phyloP scores from a whole-genome alignment of 2,113 vertebrate species.

The Daphoenositta chrysoptera region DNA sequence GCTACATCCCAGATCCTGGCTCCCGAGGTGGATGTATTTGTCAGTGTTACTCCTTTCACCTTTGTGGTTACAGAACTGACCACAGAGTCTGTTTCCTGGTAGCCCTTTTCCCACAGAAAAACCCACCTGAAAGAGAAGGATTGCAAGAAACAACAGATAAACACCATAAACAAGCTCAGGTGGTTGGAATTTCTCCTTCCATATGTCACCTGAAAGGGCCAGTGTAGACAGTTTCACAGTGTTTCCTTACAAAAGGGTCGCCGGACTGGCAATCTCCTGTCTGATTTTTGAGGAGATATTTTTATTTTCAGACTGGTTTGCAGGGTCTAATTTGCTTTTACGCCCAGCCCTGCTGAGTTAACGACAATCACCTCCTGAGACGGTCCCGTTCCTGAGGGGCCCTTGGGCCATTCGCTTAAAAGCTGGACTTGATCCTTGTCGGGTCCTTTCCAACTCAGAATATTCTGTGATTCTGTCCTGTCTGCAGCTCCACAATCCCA shows the following conservation, averaged over 20 bases:
- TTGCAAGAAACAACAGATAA: neutral
- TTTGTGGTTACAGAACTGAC: slow-evolving; percentile 83
- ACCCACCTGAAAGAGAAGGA: slow-evolving; percentile 80
- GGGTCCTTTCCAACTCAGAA: neutral
- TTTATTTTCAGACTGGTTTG: neutral
- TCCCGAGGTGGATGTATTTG: slow-evolving; percentile 75
- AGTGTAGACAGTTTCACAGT: neutral
- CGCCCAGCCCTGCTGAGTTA: rapidly evolving
- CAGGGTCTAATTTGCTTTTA: no score
- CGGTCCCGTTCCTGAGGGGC: rapidly evolving
- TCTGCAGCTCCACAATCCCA: neutral
- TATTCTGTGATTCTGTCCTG: neutral
- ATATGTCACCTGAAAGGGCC: neutral
- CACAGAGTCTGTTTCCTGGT: slow-evolving; percentile 84
- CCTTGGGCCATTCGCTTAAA: neutral
- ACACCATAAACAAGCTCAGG: neutral
- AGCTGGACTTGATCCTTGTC: neutral
- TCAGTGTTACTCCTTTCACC: slow-evolving; percentile 80
- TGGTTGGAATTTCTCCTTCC: no score
- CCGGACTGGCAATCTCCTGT: neutral
- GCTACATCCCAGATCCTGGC: slow-evolving; percentile 85
- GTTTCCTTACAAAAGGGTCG: neutral
- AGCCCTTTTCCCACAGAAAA: slow-evolving; percentile 89
- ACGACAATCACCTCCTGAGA: rapidly evolving
- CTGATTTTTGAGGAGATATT: no score